Conservation (phyloP, 30 jellyfish, hydroid and myxozoan species). For the Rhopilema esculentum region DNA sequence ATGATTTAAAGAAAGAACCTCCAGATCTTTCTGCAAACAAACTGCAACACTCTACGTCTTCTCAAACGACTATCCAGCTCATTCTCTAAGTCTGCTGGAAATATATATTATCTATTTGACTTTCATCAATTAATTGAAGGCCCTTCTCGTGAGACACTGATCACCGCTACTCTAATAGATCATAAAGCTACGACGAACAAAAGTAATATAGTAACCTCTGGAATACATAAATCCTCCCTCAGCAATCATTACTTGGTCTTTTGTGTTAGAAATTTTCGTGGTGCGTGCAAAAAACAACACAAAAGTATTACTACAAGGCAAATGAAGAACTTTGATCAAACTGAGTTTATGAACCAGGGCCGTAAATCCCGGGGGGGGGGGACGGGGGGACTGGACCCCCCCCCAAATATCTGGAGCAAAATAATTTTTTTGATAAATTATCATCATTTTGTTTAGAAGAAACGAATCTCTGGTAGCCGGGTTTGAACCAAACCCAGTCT, state of each 20-base stretch:
- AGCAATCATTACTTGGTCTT: constrained; percentile 23
- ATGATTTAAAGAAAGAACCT: no score
- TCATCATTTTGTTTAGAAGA: no score
- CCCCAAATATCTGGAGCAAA: no score
- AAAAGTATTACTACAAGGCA: background rate
- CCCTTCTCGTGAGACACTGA: constrained; percentile 18
- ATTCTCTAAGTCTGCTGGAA: constrained; percentile 5
- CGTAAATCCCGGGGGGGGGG: no score
- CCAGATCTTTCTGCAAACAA: no score
- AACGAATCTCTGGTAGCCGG: no score
- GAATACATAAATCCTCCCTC: background rate
- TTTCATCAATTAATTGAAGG: constrained; percentile 13
- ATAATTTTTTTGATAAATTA: no score
- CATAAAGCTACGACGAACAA: constrained; percentile 7
- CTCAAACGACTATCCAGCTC: constrained; percentile 1
- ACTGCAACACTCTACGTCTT: background rate
- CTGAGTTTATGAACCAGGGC: no score
- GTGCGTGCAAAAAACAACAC: constrained; percentile 11
- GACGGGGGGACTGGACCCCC: no score
- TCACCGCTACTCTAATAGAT: constrained; percentile 8
- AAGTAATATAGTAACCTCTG: constrained; percentile 3
- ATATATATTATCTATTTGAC: constrained; percentile 24
- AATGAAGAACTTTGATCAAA: background rate
- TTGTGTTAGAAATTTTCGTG: constrained; percentile 31
- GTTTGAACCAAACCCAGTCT: no score